Evolutionary conservation across 2,113 vertebrate genomes (phyloP), one percentile per base, ranked within the genome.

Genomic region (Pachypanchax playfairii): DNA sequence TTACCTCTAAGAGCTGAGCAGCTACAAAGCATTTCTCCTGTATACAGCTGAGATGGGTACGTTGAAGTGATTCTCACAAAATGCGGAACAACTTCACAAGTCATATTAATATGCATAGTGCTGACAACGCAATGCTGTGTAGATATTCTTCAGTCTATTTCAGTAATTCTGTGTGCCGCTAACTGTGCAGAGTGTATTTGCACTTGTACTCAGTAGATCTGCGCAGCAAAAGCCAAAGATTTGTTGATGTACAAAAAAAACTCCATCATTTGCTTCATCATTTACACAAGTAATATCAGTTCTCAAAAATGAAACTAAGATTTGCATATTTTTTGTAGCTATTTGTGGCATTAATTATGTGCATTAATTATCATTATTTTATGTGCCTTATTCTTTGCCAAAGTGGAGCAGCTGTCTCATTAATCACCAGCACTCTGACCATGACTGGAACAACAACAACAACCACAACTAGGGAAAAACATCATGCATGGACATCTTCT

Each of bases 81-180:
- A 7, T 52, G 44, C 55, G 50, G 1, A 50, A 54, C 36, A 65
- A 65, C 24, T 47, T 50, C 58, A 41, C 44, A 56, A 52, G 25
- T 20, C 35, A 47, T 31, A 67, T 80, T 59, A 63, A 69, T 69
- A 73, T 77, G 66, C 70, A 46, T 44, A 36, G 42, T 38, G 48
- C 49, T 65, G 53, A 50, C 25, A 49, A 48, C 42, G 62, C 39
- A 41, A 48, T 60, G 48, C 53, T 64, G 29, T 47, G 54, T 63
- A 69, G 60, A 56, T 46, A 63, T 69, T 35, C 25, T 39, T 65
- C 20, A 58, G 41, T 78, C 50, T 70, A 20, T 63, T 72, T 68
- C 65, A 68, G 55, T 56, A 64, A 69, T 71, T 56, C 79, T 51
- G 55, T 64, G 57, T 78, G 56, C 59, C 67, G 39, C 63, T 69